A percentile compares a stretch with the other conserved stretches of the same genome.
These are phyloP conservation scores for Ennomos quercinarius DNA, from an alignment of 2,888 invertebrate species.

Conservation along the genomic window DNA sequence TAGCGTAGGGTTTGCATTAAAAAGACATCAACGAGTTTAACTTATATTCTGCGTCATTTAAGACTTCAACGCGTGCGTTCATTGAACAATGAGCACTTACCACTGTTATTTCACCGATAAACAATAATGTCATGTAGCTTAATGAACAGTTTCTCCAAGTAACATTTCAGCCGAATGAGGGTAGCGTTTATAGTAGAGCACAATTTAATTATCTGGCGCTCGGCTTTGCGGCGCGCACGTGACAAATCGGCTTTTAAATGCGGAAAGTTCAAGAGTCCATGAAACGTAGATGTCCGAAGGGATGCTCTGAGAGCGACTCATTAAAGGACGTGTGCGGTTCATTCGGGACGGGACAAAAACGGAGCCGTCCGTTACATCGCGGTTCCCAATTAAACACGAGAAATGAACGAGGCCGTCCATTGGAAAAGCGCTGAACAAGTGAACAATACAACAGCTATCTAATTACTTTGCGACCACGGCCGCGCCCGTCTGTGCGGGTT, in stretches of 20 bases:
- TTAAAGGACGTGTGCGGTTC: conserved; percentile 74
- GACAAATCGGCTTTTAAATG: conserved; percentile 45
- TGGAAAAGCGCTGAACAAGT: conserved; percentile 78
- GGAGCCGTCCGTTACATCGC: conserved; percentile 73
- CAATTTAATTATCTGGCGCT: conserved; percentile 37
- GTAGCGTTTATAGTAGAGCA: conserved; percentile 34
- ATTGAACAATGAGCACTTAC: not conserved
- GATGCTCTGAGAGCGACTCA: conserved; percentile 59
- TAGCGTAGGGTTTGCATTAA: conserved; percentile 11
- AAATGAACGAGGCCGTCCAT: conserved; percentile 65
- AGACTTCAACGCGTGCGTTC: conserved; percentile 22
- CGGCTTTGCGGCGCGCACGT: conserved; percentile 38
- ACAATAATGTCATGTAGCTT: conserved; percentile 13
- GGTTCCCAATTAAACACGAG: conserved; percentile 77
- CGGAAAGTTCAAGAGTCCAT: conserved; percentile 49
- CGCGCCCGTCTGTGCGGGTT: conserved; percentile 27
- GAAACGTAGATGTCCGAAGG: conserved; percentile 50
- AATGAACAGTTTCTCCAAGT: conserved; percentile 6
- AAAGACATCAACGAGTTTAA: conserved; percentile 21
- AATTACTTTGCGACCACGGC: conserved; percentile 70
- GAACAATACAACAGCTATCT: conserved; percentile 76
- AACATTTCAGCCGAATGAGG: conserved; percentile 22
- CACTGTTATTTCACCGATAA: conserved; percentile 11
- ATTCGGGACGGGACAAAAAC: conserved; percentile 73
- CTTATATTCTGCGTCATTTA: conserved; percentile 23